These are phyloP conservation scores for Oncorhynchus tshawytscha DNA, from an alignment of 2,113 vertebrate species.

Conservation along the genomic window DNA sequence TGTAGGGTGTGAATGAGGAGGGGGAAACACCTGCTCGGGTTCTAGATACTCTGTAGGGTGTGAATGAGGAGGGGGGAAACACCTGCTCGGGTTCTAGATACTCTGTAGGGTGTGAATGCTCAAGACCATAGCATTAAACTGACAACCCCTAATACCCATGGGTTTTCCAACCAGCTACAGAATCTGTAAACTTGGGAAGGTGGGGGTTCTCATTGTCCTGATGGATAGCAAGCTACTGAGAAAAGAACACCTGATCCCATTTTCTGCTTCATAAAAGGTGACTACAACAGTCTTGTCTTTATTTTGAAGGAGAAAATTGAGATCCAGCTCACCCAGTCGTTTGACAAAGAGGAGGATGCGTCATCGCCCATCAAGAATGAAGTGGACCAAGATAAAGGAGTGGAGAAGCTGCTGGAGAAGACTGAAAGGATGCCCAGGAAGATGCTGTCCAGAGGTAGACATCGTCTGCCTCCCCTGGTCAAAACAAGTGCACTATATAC, in stretches of 20 bases:
- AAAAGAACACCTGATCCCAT: neutral
- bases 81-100: neutral
- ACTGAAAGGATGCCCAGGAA: constrained; percentile 82
- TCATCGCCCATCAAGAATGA: constrained; percentile 77
- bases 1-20: no score
- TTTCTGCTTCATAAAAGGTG: no score
- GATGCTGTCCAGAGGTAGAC: constrained; percentile 85
- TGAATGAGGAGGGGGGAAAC: neutral
- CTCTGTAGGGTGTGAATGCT: constrained; percentile 6
- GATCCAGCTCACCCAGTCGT: constrained; percentile 81
- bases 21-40: neutral
- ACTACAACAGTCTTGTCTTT: no score
- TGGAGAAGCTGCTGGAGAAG: constrained; percentile 36
- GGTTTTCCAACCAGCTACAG: neutral
- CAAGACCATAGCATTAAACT: neutral
- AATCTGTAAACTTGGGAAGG: neutral
- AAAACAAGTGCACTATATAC: no score
- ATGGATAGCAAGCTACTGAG: neutral
- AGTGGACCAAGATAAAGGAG: constrained; percentile 64
- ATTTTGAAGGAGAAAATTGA: constrained; percentile 80
- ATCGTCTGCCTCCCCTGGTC: no score
- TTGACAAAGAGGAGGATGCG: constrained; percentile 80
- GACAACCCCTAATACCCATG: neutral
- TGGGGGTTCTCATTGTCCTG: no score
- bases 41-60: constrained; percentile 13